Evolutionary conservation across 1,140 invertebrate species (phyloP).

Genomic region (Bombus affinis): DNA sequence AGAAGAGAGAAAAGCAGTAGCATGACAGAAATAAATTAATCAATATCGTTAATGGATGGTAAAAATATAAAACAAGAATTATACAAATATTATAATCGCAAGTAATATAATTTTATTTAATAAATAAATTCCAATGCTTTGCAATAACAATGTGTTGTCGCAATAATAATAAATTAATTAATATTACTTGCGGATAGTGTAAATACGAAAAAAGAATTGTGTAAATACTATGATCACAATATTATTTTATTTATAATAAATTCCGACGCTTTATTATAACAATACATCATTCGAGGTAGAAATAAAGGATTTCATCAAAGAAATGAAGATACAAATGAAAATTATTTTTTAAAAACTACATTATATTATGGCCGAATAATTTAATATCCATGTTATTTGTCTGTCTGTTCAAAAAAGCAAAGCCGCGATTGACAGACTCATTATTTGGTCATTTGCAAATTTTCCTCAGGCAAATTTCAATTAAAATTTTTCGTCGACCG

Average conservation of each 20-base stretch:
- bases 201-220: too few relatives aligned
- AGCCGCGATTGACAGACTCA: neutral
- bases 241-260: neutral
- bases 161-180: too few relatives aligned
- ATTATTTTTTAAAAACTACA: neutral
- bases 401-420: neutral
- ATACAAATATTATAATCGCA: too few relatives aligned
- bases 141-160: neutral
- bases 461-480: conserved; percentile 5
- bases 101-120: neutral
- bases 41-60: neutral
- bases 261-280: neutral
- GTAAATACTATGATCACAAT: too few relatives aligned
- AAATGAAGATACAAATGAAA: neutral
- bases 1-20: neutral
- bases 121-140: neutral
- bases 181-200: too few relatives aligned
- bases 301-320: neutral
- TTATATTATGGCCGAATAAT: neutral
- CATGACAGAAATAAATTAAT: neutral
- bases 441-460: conserved; percentile 19
- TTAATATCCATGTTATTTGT: neutral
- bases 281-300: neutral
- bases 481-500: conserved; percentile 15
- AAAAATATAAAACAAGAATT: neutral